phyloP scores from a whole-genome alignment of 2,888 invertebrate species.

The Drosophila longiperda region DNA sequence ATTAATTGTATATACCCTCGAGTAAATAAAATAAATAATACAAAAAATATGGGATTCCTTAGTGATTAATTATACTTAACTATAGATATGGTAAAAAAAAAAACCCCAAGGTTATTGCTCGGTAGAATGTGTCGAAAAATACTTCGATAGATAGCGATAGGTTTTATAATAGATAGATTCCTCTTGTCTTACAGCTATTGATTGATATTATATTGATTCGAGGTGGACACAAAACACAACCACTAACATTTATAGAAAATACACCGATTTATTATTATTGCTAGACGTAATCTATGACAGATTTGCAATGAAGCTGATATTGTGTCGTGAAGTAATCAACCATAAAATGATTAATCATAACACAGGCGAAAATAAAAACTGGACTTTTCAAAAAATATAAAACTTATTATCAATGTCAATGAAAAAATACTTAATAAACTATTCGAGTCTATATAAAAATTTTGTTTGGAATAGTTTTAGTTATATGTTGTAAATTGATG shows the following conservation, averaged over 20 bases:
- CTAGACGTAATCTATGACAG: conserved; percentile 1
- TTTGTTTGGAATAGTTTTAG: neutral
- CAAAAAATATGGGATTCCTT: conserved; percentile 29
- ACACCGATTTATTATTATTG: conserved; percentile 2
- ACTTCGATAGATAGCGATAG: conserved; percentile 19
- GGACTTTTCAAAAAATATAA: neutral
- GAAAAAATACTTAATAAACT: neutral
- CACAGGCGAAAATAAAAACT: neutral
- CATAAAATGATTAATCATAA: neutral
- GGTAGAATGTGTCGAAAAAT: neutral
- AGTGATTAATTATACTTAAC: conserved; percentile 12
- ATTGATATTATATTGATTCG: neutral
- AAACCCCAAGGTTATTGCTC: neutral
- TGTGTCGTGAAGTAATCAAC: conserved; percentile 13
- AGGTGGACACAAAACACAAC: conserved; percentile 15
- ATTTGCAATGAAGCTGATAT: conserved; percentile 16
- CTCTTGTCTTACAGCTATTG: conserved; percentile 2
- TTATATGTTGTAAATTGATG: neutral
- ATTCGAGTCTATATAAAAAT: neutral
- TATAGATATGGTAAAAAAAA: neutral
- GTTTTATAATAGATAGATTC: conserved; percentile 4
- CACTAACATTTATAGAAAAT: conserved; percentile 6
- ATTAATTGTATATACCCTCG: conserved; percentile 57
- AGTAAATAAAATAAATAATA: conserved; percentile 55
- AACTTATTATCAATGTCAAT: neutral